Conservation (phyloP, 2,888 invertebrate genomes). For the Pyralis farinalis region DNA sequence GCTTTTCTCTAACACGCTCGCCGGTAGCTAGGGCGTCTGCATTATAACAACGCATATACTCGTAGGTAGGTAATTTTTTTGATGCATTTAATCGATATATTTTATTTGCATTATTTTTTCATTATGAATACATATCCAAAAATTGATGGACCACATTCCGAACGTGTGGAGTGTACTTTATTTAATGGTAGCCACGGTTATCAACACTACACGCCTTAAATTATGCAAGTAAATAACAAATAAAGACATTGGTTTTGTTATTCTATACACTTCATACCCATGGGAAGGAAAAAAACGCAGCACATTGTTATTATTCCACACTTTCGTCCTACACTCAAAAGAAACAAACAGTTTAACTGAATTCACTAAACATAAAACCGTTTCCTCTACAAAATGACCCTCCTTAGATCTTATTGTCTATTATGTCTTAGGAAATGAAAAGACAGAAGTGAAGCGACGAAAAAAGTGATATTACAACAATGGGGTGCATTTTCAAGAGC, state of each 20-base stretch:
- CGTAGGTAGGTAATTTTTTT: too few relatives aligned
- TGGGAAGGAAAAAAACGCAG: constrained; percentile 3
- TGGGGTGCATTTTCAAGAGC: constrained; percentile 5
- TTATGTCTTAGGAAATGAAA: constrained; percentile 13
- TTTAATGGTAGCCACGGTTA: too few relatives aligned
- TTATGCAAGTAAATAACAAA: too few relatives aligned
- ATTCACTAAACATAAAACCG: constrained; percentile 1
- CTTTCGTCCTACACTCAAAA: neutral
- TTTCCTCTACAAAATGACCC: constrained; percentile 13
- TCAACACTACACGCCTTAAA: too few relatives aligned
- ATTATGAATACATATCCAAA: too few relatives aligned
- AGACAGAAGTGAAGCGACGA: neutral
- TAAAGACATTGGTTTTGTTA: neutral
- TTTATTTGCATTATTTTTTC: too few relatives aligned
- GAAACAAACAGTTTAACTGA: neutral
- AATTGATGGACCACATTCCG: too few relatives aligned
- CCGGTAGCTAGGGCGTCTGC: too few relatives aligned
- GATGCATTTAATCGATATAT: too few relatives aligned
- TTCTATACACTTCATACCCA: neutral
- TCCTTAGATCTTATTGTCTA: constrained; percentile 16
- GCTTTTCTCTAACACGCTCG: too few relatives aligned
- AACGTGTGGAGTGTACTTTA: too few relatives aligned
- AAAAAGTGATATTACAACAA: constrained; percentile 7
- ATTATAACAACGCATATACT: too few relatives aligned
- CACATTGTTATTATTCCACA: neutral